Evolutionary conservation across 2,113 vertebrate species (phyloP).

Genomic region (Hiodon alosoides): DNA sequence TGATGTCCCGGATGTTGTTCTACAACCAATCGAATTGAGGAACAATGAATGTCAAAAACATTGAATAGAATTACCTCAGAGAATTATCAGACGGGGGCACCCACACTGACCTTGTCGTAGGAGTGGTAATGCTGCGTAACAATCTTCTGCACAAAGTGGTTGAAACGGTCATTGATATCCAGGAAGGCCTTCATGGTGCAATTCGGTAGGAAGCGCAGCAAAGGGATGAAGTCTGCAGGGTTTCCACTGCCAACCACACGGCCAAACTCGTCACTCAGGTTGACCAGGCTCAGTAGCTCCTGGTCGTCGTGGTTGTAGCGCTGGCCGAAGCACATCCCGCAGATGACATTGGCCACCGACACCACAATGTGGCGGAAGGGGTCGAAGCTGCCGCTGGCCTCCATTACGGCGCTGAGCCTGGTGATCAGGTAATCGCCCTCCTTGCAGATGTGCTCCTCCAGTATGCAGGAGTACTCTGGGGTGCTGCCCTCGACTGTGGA

Average conservation of each 20-base stretch:
- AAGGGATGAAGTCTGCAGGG: slow-evolving; percentile 77
- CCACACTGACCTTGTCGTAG: slow-evolving; percentile 66
- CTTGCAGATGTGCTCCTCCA: slow-evolving; percentile 71
- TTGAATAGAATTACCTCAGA: background rate
- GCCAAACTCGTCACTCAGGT: slow-evolving; percentile 64
- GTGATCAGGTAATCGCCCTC: slow-evolving; percentile 63
- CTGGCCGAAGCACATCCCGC: slow-evolving; percentile 79
- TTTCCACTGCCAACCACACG: slow-evolving; percentile 59
- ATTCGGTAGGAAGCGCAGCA: slow-evolving; percentile 72
- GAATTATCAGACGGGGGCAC: background rate
- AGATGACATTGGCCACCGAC: slow-evolving; percentile 81
- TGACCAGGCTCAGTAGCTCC: slow-evolving; percentile 69
- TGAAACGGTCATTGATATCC: slow-evolving; percentile 60
- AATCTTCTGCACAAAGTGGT: slow-evolving; percentile 58
- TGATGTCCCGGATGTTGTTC: slow-evolving; percentile 84
- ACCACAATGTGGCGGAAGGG: slow-evolving; percentile 71
- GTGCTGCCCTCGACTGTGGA: slow-evolving; percentile 44
- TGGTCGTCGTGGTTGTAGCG: slow-evolving; percentile 67
- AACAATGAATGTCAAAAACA: background rate
- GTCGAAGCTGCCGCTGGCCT: slow-evolving; percentile 62
- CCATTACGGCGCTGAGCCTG: slow-evolving; percentile 59
- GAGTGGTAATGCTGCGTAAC: slow-evolving; percentile 70
- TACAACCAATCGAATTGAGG: slow-evolving; percentile 41
- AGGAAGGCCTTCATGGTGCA: slow-evolving; percentile 60
- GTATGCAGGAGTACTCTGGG: slow-evolving; percentile 51